These are phyloP conservation scores for Alsophila aescularia DNA, from an alignment of 2,888 invertebrate genomes.

Conservation along the genomic window DNA sequence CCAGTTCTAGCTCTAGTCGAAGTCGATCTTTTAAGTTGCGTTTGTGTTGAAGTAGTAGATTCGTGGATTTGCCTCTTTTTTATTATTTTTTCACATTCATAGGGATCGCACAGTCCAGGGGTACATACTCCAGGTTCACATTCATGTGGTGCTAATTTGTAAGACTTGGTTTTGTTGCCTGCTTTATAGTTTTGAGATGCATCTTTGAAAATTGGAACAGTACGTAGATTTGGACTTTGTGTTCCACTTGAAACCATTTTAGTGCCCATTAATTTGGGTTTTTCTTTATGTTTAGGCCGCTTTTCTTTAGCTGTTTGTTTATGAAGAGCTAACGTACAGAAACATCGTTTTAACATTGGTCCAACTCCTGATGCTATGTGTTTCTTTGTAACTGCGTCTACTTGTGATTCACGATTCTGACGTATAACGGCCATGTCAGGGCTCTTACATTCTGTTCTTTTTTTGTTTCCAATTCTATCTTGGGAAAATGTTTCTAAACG, in stretches of 20 bases:
- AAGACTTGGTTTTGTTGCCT: not conserved
- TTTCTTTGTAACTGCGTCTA: not conserved
- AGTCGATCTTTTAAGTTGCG: not conserved
- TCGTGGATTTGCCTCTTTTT: not conserved
- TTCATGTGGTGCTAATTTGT: conserved; percentile 42
- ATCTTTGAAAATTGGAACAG: not conserved
- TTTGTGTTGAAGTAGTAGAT: not conserved
- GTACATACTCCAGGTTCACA: conserved; percentile 49
- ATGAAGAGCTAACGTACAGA: conserved; percentile 3
- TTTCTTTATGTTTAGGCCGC: not conserved
- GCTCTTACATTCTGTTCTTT: not conserved
- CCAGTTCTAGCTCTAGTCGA: not conserved
- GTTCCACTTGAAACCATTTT: not conserved
- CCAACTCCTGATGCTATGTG: not conserved
- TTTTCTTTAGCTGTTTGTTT: not conserved
- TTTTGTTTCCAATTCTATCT: not conserved
- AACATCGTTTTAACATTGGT: conserved; percentile 6
- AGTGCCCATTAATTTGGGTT: not conserved
- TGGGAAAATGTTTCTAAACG: not conserved
- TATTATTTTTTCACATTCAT: conserved; percentile 24
- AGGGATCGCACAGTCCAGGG: conserved; percentile 49
- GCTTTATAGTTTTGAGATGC: not conserved
- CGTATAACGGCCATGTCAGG: not conserved
- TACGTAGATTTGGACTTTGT: not conserved
- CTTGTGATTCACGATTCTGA: not conserved